Base-by-base conservation (phyloP, 2,113 vertebrate genomes). In the Agapornis roseicollis region DNA sequence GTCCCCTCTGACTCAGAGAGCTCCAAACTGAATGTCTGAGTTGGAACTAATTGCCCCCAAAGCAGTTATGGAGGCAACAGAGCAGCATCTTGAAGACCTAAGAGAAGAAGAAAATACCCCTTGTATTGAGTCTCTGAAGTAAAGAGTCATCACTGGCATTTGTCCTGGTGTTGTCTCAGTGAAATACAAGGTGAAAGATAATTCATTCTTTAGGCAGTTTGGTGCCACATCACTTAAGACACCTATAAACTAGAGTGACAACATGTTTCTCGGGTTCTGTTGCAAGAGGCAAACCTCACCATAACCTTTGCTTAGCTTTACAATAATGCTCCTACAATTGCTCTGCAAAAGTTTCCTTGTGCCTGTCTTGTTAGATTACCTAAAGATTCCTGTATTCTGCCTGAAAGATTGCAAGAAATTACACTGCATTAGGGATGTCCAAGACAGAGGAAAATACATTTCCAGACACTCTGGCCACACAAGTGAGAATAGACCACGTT, bases 181-280 rank as follows among this genome's bases (percentile, higher is more conserved):
- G 37, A 93, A 91, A 94, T 50, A 77, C 15, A 72, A 63, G 63
- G 39, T 82, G 93, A 91, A 95, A 85, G 63, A 88, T 50, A 82
- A 86, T 61, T 92, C 46, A 47, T 91, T 74, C 55, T 96, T 82
- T 50, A 72, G 39, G 74, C 70, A 91, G 89, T 82, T 58, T 13
- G 1, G 39, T 89, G 63, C 7, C 87, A 91, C 69, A 93, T 93
- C 63, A 89, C 53, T 80, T 65, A 46, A 50, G 8, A 91, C 61
- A 42, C 31, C 73, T 85, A 44, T 82, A 85, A 88, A 91, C 63
- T 35, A 42, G 39, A 95, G 46, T 80, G 84, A 77, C 71, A 96
- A 49, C 10, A 35, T 63, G 41, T 22, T 88, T 79, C 86, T 66
- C 58, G 25, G 25, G 46, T 69, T 28, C 24, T 66, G 28, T 58